Percentiles rank a stretch among this genome's conserved stretches.
Evolutionary conservation across 2,797 vertebrate species (phyloP).

Genomic region (Threskiornis aethiopicus): DNA sequence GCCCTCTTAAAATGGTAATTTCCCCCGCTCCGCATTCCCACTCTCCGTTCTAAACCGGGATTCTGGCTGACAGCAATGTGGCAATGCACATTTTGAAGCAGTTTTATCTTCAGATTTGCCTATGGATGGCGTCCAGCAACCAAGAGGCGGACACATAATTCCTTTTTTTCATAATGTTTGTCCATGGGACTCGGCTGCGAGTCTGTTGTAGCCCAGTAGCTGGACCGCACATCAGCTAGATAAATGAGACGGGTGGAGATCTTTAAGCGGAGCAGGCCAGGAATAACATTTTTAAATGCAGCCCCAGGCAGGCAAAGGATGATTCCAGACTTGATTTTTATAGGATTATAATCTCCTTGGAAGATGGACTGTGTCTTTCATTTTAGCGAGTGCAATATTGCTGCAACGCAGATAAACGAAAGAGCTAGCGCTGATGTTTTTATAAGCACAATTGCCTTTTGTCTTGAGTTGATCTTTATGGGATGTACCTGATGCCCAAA

Average conservation of each 20-base stretch:
- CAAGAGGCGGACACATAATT: fast-evolving
- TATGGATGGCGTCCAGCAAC: not conserved
- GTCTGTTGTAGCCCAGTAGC: not conserved
- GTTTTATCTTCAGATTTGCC: not conserved
- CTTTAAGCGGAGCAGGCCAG: not conserved
- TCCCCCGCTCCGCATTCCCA: fast-evolving
- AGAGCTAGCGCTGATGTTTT: not conserved
- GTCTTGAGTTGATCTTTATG: not conserved
- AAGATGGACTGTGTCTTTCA: not conserved
- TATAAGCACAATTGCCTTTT: not conserved
- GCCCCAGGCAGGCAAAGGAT: not conserved
- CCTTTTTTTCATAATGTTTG: not conserved
- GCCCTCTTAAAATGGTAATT: not conserved
- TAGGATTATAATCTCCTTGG: not conserved
- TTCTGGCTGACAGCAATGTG: not conserved
- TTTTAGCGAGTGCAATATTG: not conserved
- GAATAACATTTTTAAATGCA: not conserved
- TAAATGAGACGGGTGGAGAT: not conserved
- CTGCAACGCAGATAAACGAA: not conserved
- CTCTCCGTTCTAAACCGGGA: fast-evolving
- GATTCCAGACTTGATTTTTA: not conserved
- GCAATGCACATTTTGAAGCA: not conserved
- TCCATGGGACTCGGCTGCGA: fast-evolving
- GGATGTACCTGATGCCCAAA: not conserved
- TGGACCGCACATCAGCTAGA: not conserved